Percentiles rank a stretch among this genome's conserved stretches.
Conservation (phyloP, 1,140 invertebrate genomes). For the Caerostris darwini region DNA sequence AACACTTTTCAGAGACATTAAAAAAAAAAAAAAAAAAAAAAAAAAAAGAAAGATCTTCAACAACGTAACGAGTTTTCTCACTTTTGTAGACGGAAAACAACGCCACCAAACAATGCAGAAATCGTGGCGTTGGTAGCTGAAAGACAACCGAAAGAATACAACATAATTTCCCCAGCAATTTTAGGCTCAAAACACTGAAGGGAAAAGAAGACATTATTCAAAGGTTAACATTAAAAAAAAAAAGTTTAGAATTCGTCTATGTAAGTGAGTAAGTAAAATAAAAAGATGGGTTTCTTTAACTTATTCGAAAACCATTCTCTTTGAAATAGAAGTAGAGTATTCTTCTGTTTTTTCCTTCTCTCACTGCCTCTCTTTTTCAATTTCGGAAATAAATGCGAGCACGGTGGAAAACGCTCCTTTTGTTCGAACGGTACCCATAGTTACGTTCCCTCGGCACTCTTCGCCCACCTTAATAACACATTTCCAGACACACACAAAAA, state of each 20-base stretch:
- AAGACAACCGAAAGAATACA: neutral
- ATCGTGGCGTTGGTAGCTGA: neutral
- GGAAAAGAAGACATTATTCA: neutral
- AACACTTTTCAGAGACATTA: too few species aligned
- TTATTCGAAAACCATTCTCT: constrained; percentile 21
- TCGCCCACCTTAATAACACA: constrained; percentile 1
- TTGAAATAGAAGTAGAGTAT: constrained; percentile 4
- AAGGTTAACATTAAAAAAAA: neutral
- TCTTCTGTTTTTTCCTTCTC: neutral
- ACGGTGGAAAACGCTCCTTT: neutral
- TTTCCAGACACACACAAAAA: neutral
- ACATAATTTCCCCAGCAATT: neutral
- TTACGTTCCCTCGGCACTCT: neutral
- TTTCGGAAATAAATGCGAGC: neutral
- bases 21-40: neutral
- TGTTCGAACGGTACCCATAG: neutral
- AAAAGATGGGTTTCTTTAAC: neutral
- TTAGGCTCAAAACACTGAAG: neutral
- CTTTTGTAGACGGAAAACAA: neutral
- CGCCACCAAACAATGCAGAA: neutral
- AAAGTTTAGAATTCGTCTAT: neutral
- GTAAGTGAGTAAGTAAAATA: neutral
- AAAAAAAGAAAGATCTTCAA: neutral
- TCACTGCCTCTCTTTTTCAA: neutral
- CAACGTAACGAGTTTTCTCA: neutral